A percentile compares a stretch with the other conserved stretches of the same genome.
These are phyloP conservation scores for Nomada fucata DNA, from an alignment of 2,888 invertebrate genomes.

Conservation along the genomic window DNA sequence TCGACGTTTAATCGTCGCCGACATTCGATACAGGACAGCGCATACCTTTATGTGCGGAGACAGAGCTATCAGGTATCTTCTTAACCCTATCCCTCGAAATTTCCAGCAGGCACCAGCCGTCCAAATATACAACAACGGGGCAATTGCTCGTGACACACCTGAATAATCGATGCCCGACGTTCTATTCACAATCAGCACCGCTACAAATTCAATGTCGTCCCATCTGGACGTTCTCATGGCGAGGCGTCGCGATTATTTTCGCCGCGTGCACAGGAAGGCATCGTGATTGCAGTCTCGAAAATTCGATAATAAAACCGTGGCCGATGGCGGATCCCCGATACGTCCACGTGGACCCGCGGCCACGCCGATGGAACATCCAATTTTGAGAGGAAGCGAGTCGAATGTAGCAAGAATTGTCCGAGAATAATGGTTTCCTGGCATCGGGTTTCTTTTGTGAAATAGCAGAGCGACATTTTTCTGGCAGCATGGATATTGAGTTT, in stretches of 20 bases:
- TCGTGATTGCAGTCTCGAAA: constrained; percentile 52
- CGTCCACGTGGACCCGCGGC: constrained; percentile 31
- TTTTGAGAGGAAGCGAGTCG: constrained; percentile 60
- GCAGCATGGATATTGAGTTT: constrained; percentile 61
- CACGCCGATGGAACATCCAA: constrained; percentile 53
- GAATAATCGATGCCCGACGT: constrained; percentile 3
- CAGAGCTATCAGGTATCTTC: no score
- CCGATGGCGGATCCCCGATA: constrained; percentile 41
- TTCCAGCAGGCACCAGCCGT: no score
- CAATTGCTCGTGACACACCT: background rate
- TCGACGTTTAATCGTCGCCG: no score
- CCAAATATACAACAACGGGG: no score
- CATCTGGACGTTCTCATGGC: background rate
- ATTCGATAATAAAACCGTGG: constrained; percentile 51
- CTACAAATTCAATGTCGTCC: constrained; percentile 9
- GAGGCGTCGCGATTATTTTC: constrained; percentile 35
- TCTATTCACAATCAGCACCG: background rate
- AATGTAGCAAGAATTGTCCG: constrained; percentile 65
- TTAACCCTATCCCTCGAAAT: no score
- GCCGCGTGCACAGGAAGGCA: constrained; percentile 37
- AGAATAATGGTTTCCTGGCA: constrained; percentile 66
- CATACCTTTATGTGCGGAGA: no score
- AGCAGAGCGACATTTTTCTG: constrained; percentile 68
- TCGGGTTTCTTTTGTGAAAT: constrained; percentile 69
- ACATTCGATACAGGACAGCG: no score